Base-by-base conservation (phyloP, 1,140 invertebrate genomes). In the Rhyzopertha dominica region DNA sequence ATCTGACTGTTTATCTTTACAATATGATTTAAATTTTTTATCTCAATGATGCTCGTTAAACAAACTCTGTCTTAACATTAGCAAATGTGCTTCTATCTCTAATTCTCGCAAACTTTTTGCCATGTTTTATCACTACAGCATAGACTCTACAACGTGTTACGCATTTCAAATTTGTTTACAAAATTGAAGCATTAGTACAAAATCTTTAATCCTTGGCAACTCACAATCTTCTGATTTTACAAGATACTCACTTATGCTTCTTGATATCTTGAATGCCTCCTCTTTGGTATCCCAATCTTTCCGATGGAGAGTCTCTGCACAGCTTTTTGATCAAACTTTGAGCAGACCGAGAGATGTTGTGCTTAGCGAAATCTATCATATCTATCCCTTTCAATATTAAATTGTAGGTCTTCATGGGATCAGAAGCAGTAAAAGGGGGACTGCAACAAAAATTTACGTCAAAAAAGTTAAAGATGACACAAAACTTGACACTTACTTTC, bases 261-360 rank as follows among this genome's bases (percentile, higher is more conserved):
- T 92, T 87, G 32, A 99, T 91, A 65, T 98, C 95, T 44, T 82
- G 78, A 13, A 98, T 90, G 2, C 95, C 94, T 43, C 86, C 88
- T 58, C 87, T 77, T 56, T 95, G 88, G 65, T 95, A 97, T 0
- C 95, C 96, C 4, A 99, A 74, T 31, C 96, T 71, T 68, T 99
- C 96, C 1, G 89, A 86, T 0, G 95, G 92, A 47, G 85, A 82
- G 51, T 95, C 84, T 53, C 87, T 79, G 62, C 94, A 93, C 1
- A 98, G 71, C 62, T 88, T 88, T 51, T 89, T 90, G 4, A 97
- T 92, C 4, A 98, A 72, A 57, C 83, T 77, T 61, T 84, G 84
- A 0, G 90, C 91, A 30, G 85, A 81, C 67, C 83, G 84, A 31
- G 82, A 81, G 14, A 95, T 84, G 44, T 82, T 83, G 47, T 69